A percentile compares a stretch with the other conserved stretches of the same genome.
These are phyloP conservation scores for Tangara arthus DNA, from an alignment of 2,797 vertebrate species.

Conservation along the genomic window DNA sequence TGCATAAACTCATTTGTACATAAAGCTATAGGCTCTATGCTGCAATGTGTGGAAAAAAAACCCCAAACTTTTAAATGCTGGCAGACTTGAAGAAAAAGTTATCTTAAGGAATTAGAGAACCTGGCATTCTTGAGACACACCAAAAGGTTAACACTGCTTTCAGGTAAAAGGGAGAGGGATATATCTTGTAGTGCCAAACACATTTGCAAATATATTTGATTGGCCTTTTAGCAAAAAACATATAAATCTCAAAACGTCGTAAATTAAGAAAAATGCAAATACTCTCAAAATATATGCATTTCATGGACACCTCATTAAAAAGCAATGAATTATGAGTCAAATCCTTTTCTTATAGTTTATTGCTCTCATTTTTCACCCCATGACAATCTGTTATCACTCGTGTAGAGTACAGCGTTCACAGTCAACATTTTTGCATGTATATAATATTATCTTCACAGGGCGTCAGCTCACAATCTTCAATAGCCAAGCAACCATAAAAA, in stretches of 20 bases:
- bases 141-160: conserved; percentile 23
- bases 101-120: conserved; percentile 27
- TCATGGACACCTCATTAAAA: conserved; percentile 88
- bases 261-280: conserved; percentile 68
- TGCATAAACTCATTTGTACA: background rate
- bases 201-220: conserved; percentile 71
- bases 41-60: conserved; percentile 37
- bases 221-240: conserved; percentile 89
- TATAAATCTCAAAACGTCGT: conserved; percentile 31
- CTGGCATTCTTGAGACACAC: background rate
- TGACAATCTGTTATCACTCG: conserved; percentile 88
- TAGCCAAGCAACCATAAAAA: conserved; percentile 99
- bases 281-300: conserved; percentile 78
- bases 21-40: conserved; percentile 36
- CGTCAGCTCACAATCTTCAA: conserved; percentile 99
- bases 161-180: conserved; percentile 42
- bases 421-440: conserved; percentile 91
- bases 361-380: conserved; percentile 90
- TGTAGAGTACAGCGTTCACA: conserved; percentile 78
- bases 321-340: conserved; percentile 95
- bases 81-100: background rate
- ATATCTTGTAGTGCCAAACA: background rate
- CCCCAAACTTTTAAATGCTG: conserved; percentile 17
- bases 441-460: conserved; percentile 94
- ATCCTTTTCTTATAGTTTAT: conserved; percentile 93